Base-by-base conservation (phyloP, 2,888 invertebrate genomes). In the Caenorhabditis virilis region DNA sequence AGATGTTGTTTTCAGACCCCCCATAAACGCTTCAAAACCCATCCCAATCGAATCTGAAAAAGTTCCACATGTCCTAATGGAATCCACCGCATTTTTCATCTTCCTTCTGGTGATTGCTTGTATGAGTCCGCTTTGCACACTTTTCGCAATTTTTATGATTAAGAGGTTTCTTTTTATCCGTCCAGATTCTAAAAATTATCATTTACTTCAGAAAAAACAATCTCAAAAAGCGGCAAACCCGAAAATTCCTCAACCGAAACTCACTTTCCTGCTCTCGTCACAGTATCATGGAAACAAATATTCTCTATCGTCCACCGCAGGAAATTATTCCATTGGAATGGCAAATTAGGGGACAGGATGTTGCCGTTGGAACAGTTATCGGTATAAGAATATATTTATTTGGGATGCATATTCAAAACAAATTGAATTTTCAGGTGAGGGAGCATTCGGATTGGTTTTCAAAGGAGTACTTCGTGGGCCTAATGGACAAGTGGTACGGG, bases 381-480 rank as follows among this genome's bases (percentile, higher is more conserved):
- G 77, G 77, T 73, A 4, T 15, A 62, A 41, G 2, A 3, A 15
- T 39, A 38, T 2, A 26, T 30, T 30, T n/a, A n/a, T n/a, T n/a
- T n/a, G n/a, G n/a, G n/a, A n/a, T n/a, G n/a, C n/a, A n/a, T n/a
- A n/a, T n/a, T n/a, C n/a, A n/a, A n/a, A n/a, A n/a, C n/a, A 6
- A 13, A 30, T 30, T 26, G 16, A 25, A 11, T 25, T 53, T 63
- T 88, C 90, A 71, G 91, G 90, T 1, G 88, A 88, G 72, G 91
- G 91, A 0, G 90, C 90, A 7, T 91, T 91, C 82, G 91, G 91
- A 0, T 86, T 87, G 42, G 91, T 91, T 0, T 89, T 88, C 78
- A 87, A 88, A 20, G 90, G 90, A 0, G 87, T 87, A 1, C 87
- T 89, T 5, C 87, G 88, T 55, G 86, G 86, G 46, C 79, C 87